A percentile compares a stretch with the other conserved stretches of the same genome.
phyloP scores from a whole-genome alignment of 2,113 vertebrate genomes.

The Cyanoliseus patagonus region DNA sequence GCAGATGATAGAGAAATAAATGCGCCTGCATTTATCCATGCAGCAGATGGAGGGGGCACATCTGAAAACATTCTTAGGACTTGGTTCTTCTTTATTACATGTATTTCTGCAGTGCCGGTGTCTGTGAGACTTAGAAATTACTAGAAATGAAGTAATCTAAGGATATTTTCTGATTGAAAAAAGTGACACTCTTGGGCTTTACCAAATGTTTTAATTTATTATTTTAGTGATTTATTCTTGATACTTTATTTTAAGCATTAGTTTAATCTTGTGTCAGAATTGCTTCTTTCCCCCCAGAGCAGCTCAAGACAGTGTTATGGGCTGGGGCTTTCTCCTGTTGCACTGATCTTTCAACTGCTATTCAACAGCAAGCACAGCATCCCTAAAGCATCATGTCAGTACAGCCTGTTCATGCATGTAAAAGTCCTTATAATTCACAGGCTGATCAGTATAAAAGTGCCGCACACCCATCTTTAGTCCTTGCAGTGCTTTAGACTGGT shows the following conservation, averaged over 20 bases:
- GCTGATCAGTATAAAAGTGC: background rate
- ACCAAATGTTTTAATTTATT: background rate
- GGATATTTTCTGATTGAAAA: background rate
- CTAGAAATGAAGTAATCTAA: background rate
- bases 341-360: background rate
- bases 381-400: background rate
- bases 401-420: background rate
- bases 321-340: background rate
- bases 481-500: background rate
- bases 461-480: too few relatives aligned
- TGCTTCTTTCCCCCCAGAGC: rapidly evolving
- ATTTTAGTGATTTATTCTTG: background rate
- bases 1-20: background rate
- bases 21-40: background rate
- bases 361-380: background rate
- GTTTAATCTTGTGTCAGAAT: background rate
- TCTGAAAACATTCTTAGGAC: background rate
- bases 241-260: background rate
- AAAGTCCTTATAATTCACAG: background rate
- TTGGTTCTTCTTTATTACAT: background rate
- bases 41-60: background rate
- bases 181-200: rapidly evolving
- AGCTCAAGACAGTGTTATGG: background rate
- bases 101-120: background rate
- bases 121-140: background rate